Conservation (phyloP, 2,797 vertebrate species). For the Syngnathus acus region DNA sequence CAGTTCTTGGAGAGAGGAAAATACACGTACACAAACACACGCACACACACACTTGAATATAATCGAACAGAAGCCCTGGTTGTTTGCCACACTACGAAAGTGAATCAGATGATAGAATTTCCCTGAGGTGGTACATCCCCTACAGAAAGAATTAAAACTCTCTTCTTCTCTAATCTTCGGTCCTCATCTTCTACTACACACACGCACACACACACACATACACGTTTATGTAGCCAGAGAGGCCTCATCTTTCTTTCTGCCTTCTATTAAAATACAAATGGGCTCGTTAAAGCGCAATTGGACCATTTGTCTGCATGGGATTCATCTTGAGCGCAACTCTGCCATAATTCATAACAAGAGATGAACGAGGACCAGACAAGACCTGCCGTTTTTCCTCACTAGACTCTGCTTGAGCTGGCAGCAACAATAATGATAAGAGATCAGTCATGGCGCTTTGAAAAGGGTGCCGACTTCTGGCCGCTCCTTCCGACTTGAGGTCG, state of each 20-base stretch:
- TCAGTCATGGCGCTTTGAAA: too few relatives aligned
- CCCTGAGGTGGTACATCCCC: conserved; percentile 67
- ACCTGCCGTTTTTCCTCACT: too few relatives aligned
- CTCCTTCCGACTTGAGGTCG: neutral
- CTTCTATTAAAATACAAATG: conserved; percentile 69
- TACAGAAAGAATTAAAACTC: conserved; percentile 56
- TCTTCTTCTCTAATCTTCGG: conserved; percentile 3
- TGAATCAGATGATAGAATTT: conserved; percentile 69
- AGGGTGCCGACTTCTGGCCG: neutral
- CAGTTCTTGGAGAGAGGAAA: neutral
- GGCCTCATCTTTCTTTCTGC: conserved; percentile 52
- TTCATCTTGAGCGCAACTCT: conserved; percentile 45
- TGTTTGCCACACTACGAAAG: conserved; percentile 67
- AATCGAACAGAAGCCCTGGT: conserved; percentile 69
- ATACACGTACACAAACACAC: conserved; percentile 7
- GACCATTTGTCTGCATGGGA: conserved; percentile 68
- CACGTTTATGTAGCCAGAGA: neutral
- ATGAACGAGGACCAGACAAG: too few relatives aligned
- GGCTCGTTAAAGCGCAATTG: conserved; percentile 62
- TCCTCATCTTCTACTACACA: conserved; percentile 7
- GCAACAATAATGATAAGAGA: too few relatives aligned
- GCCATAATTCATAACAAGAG: conserved; percentile 10
- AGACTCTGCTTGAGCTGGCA: too few relatives aligned
- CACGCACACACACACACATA: conserved; percentile 3
- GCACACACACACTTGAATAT: conserved; percentile 49